Evolutionary conservation across 2,113 vertebrate species (phyloP).

Genomic region (Python bivittatus): DNA sequence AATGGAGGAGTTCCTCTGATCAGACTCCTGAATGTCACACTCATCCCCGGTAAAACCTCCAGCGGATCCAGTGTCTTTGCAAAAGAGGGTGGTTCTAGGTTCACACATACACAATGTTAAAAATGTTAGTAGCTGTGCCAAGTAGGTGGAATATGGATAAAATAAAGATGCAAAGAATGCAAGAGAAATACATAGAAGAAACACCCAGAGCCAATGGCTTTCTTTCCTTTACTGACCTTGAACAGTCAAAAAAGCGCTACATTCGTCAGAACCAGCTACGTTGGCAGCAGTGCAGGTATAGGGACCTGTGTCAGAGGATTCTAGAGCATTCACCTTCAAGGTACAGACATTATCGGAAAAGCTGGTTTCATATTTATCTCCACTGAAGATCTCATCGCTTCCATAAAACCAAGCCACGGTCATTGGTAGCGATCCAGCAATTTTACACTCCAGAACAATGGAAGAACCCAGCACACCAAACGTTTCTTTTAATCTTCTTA

Average conservation of each 20-base stretch:
- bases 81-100: slow-evolving; percentile 93
- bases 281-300: slow-evolving; percentile 91
- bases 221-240: slow-evolving; percentile 86
- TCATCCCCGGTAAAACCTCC: slow-evolving; percentile 87
- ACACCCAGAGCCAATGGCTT: not conserved
- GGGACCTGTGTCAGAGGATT: slow-evolving; percentile 82
- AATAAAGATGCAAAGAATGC: not conserved
- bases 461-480: slow-evolving; percentile 79
- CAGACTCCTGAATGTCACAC: slow-evolving; percentile 83
- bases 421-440: slow-evolving; percentile 90
- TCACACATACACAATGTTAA: slow-evolving; percentile 26
- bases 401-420: slow-evolving; percentile 91
- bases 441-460: slow-evolving; percentile 88
- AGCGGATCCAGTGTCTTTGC: slow-evolving; percentile 87
- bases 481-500: slow-evolving; percentile 87
- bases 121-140: not conserved
- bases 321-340: slow-evolving; percentile 84
- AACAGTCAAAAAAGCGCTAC: slow-evolving; percentile 82
- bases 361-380: slow-evolving; percentile 85
- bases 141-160: slow-evolving; percentile 28
- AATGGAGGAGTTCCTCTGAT: slow-evolving; percentile 93
- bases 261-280: slow-evolving; percentile 87
- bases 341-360: slow-evolving; percentile 89
- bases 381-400: slow-evolving; percentile 84
- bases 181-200: slow-evolving; percentile 36